Base-by-base conservation (phyloP, 2,113 vertebrate species). In the Caretta caretta region DNA sequence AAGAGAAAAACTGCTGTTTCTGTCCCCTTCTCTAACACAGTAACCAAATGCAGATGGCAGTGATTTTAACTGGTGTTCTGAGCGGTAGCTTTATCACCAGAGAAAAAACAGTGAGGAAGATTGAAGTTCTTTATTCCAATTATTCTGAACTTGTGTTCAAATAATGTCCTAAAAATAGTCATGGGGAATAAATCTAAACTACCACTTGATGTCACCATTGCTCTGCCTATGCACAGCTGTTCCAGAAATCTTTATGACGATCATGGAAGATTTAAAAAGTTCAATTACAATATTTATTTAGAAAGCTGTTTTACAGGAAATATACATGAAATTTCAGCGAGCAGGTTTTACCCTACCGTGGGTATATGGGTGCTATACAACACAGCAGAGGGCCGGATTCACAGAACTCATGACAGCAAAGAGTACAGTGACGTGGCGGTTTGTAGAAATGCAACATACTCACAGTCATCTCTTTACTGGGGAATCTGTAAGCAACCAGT, bases 151-250 rank as follows among this genome's bases (percentile, higher is more conserved):
- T 46, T 78, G 11, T 78, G 24, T 48, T 48, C 46, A 27, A 78
- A 48, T 20, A 38, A 20, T 94, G 13, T 29, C 83, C 25, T 62
- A 80, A 62, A 86, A 46, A 62, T 11, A 84, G 80, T 22, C 4
- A 75, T 93, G 87, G 90, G 42, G 75, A 59, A 69, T 69, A 65
- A 65, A 65, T 88, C 11, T 84, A 84, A 93, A 69, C 35, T 72
- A 85, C 98, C 98, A 98, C 98, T 97, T 95, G 98, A 94, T 97
- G 98, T 96, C 97, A 94, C 95, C 95, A 84, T 96, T 80, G 94
- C 83, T 46, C 96, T 95, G 81, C 9, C 84, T 35, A 88, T 91
- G 7, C 38, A 19, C 10, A 84, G 13, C 29, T 93, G 10, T 53
- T 80, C 14, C 86, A 86, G 81, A 65, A 82, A n/a, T 10, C 27